Conservation (phyloP, 2,797 vertebrate species). For the Harpagifer antarcticus region DNA sequence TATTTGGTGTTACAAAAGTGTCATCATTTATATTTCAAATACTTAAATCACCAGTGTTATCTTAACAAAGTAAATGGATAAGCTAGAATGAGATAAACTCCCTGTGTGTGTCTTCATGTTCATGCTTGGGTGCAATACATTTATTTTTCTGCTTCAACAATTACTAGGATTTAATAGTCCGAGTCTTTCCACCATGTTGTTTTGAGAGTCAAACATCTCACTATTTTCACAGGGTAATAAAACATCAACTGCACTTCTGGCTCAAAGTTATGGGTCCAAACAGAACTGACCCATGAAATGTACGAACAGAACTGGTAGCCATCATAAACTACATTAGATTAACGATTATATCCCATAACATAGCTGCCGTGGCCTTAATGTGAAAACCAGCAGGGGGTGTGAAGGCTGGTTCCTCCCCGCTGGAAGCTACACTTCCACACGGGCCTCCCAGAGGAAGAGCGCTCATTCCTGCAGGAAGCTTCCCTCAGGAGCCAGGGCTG, state of each 20-base stretch:
- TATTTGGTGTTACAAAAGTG: background rate
- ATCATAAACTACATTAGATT: slow-evolving; percentile 56
- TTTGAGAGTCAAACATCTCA: background rate
- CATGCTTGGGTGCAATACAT: background rate
- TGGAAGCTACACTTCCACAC: slow-evolving; percentile 77
- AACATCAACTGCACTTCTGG: slow-evolving; percentile 19
- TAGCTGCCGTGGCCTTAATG: slow-evolving; percentile 63
- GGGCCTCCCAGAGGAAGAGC: slow-evolving; percentile 77
- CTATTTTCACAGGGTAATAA: slow-evolving; percentile 36
- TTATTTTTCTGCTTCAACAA: background rate
- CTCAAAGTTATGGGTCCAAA: slow-evolving; percentile 30
- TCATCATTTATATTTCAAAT: background rate
- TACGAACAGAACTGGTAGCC: slow-evolving; percentile 34
- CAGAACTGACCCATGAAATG: slow-evolving; percentile 31
- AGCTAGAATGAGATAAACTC: background rate
- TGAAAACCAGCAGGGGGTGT: slow-evolving; percentile 75
- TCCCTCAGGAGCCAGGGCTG: slow-evolving; percentile 67
- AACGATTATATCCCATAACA: slow-evolving; percentile 56
- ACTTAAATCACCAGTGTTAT: background rate
- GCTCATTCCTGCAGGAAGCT: slow-evolving; percentile 73
- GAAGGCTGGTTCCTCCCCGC: slow-evolving; percentile 54
- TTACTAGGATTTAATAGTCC: background rate
- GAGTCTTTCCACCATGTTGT: background rate
- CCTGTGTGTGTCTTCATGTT: background rate
- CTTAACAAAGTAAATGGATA: background rate